Base-by-base conservation (phyloP, 2,113 vertebrate genomes). In the Semicossyphus pulcher region DNA sequence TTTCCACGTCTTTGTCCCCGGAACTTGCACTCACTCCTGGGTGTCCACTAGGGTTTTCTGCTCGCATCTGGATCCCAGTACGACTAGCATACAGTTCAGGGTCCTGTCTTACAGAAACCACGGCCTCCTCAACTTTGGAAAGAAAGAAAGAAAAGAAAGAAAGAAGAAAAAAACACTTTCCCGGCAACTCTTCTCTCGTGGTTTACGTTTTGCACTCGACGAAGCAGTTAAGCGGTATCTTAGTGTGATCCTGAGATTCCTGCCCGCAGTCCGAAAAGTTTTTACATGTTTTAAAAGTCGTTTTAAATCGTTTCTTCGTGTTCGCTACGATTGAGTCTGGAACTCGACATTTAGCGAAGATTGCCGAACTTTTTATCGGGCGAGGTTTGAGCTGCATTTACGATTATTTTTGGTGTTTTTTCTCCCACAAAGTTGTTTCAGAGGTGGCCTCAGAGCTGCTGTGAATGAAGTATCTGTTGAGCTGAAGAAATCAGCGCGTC, bases 1-100 rank as follows among this genome's bases (percentile, higher is more conserved):
- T 84, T 71, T 81, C 92, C 90, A 79, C 75, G 72, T 92, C 93
- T 93, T 94, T 94, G 93, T 94, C 93, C 91, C 91, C 88, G 88
- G 91, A 90, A 90, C 88, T 89, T 60, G 78, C 85, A 15, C 69
- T 88, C 91, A 29, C 73, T 87, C 79, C 83, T 83, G 82, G 79
- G 72, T 76, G 79, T 88, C 85, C 88, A 72, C 83, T 79, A 82
- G 86, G 86, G 76, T 67, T 82, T 62, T 51, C 63, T 61, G 72
- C 76, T 84, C 83, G 92, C 92, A 90, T 91, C 88, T 90, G 90
- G 91, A 92, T 88, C 89, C 80, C 82, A 81, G 83, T 61, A 67
- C 82, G 78, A 79, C 69, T 8, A 64, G 63, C 83, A 23, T 62
- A 69, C 80, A 85, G 80, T 81, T 78, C 77, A 51, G 76, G 32